Evolutionary conservation across 1,140 invertebrate genomes (phyloP).

Genomic region (roundworm (Caenorhabditis elegans)): WBcel235 BX284606.5:13537501-13538000

Average conservation of each 20-base stretch:
- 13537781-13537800: conserved; percentile 44
- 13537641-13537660: not conserved
- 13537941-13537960: not conserved
- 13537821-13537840: conserved; percentile 26
- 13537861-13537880: conserved; percentile 33
- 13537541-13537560: conserved; percentile 40
- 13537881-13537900: conserved; percentile 30
- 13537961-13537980: not conserved
- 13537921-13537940: conserved; percentile 21
- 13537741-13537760: conserved; percentile 38
- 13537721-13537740: conserved; percentile 30
- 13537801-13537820: conserved; percentile 37
- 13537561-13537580: conserved; percentile 35
- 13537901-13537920: conserved; percentile 20
- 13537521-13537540: conserved; percentile 52
- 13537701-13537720: conserved; percentile 33
- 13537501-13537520: conserved; percentile 50
- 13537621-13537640: not conserved
- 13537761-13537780: conserved; percentile 36
- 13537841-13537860: conserved; percentile 35
- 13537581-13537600: conserved; percentile 42
- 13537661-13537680: conserved; percentile 39
- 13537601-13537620: conserved; percentile 39
- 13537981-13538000: not conserved
- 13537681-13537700: conserved; percentile 3